Evolutionary conservation across 2,113 vertebrate genomes (phyloP).

Genomic region (Ceyx melanurus): DNA sequence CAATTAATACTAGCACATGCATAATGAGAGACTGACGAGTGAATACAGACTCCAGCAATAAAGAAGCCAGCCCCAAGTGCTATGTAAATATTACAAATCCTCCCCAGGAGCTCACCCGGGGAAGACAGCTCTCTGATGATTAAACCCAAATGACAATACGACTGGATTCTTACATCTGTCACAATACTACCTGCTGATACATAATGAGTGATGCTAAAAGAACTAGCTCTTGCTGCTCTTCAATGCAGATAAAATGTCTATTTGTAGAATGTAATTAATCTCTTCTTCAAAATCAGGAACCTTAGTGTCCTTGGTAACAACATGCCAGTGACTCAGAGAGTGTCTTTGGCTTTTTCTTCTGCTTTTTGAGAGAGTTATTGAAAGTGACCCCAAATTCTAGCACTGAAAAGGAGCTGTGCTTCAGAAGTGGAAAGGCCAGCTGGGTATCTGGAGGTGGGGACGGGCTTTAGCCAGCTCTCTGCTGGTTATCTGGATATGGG

Average conservation of each 20-base stretch:
- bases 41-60: conserved; percentile 46
- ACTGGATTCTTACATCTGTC: conserved; percentile 58
- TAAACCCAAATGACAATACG: conserved; percentile 47
- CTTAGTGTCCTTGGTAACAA: conserved; percentile 70
- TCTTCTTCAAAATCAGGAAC: conserved; percentile 64
- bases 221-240: conserved; percentile 36
- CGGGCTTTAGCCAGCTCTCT: neutral
- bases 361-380: neutral
- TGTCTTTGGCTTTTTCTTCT: neutral
- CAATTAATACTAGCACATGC: conserved; percentile 69
- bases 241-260: conserved; percentile 58
- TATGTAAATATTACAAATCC: conserved; percentile 66
- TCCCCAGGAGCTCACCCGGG: conserved; percentile 33
- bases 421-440: neutral
- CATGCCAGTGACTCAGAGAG: conserved; percentile 57
- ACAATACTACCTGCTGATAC: conserved; percentile 61
- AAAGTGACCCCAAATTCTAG: conserved; percentile 36
- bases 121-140: conserved; percentile 57
- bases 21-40: conserved; percentile 62
- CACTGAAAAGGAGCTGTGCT: neutral
- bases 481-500: no score
- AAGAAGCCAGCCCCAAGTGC: conserved; percentile 55
- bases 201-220: conserved; percentile 42
- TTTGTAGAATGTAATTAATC: conserved; percentile 66
- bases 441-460: neutral